Conservation (phyloP, 2,113 vertebrate genomes). For the Bubo bubo region DNA sequence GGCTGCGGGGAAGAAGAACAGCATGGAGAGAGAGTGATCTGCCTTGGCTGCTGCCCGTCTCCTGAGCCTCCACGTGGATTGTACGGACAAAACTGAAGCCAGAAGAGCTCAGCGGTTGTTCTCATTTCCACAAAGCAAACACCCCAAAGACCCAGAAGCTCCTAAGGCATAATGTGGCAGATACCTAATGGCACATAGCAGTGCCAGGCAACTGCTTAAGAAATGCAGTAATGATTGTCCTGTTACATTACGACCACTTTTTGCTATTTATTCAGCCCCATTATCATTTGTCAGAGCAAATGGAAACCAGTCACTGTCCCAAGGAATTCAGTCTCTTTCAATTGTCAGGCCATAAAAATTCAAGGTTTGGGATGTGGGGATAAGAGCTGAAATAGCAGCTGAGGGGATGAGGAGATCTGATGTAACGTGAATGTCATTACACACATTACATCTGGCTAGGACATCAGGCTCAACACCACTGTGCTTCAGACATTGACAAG, state of each 20-base stretch:
- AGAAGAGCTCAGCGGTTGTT: background rate
- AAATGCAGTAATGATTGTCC: background rate
- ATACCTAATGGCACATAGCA: background rate
- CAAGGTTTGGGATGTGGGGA: background rate
- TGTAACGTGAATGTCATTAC: background rate
- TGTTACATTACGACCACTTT: background rate
- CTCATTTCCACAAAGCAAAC: constrained; percentile 24
- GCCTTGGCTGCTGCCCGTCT: background rate
- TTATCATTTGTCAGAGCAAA: constrained; percentile 32
- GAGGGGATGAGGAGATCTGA: background rate
- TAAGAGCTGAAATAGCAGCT: background rate
- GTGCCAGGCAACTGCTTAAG: constrained; percentile 15
- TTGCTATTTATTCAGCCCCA: constrained; percentile 1
- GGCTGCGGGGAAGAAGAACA: accelerated
- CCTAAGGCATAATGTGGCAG: background rate
- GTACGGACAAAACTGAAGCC: background rate
- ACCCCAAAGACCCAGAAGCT: background rate
- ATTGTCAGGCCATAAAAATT: background rate
- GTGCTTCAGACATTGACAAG: background rate
- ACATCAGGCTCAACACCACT: background rate
- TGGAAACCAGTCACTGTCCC: background rate
- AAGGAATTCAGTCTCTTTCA: background rate
- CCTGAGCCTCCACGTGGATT: accelerated
- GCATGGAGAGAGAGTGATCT: accelerated
- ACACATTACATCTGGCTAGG: background rate